Evolutionary conservation across 2,113 vertebrate genomes (phyloP).

Genomic region (Lonchura striata): DNA sequence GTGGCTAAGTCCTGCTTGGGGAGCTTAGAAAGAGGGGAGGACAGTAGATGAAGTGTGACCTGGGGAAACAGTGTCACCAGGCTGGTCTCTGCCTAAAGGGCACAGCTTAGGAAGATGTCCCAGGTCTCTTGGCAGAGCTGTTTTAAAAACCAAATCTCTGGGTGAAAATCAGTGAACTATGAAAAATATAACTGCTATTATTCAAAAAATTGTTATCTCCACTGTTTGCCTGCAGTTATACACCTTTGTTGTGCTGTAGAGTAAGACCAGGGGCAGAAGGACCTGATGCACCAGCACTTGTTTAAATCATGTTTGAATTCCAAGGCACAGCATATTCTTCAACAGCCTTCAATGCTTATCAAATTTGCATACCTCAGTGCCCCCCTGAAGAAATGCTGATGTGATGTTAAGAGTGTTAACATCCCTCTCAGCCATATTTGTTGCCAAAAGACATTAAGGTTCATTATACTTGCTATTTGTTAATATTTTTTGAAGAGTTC

Average conservation of each 20-base stretch:
- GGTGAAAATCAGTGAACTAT: not conserved
- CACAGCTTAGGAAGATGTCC: not conserved
- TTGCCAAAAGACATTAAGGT: not conserved
- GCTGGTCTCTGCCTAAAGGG: not conserved
- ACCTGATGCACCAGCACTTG: not conserved
- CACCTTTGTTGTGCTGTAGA: not conserved
- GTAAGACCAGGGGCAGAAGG: not conserved
- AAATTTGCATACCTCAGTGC: not conserved
- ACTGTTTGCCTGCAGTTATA: not conserved
- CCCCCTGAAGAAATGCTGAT: not conserved
- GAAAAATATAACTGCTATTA: not conserved
- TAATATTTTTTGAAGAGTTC: not conserved
- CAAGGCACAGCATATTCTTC: not conserved
- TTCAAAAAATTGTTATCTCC: not conserved
- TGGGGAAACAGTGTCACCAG: accelerated
- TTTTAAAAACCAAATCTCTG: not conserved
- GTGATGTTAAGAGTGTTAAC: not conserved
- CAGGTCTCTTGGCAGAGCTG: not conserved
- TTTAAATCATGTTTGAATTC: not conserved
- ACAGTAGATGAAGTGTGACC: not conserved
- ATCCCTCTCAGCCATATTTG: not conserved
- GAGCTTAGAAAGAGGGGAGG: not conserved
- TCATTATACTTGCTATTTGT: not conserved
- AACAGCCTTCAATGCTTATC: not conserved
- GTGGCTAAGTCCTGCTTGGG: not conserved